These are phyloP conservation scores for Gymnocephalus cernua DNA, from an alignment of 2,113 vertebrate species.

Conservation along the genomic window DNA sequence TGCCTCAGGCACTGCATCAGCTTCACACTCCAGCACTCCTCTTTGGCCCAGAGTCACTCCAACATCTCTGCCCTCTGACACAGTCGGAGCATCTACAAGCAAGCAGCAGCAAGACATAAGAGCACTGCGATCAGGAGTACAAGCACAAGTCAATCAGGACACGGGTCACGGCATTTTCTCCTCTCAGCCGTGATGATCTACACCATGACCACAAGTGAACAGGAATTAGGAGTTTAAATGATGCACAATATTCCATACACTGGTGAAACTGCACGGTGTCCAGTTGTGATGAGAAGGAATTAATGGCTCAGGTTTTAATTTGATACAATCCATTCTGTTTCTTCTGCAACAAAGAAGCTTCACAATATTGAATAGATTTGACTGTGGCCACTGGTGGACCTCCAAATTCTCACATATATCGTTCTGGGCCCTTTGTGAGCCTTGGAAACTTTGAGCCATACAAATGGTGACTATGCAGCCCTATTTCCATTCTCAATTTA, in stretches of 20 bases:
- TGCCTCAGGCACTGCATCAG: constrained; percentile 91
- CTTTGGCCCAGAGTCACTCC: constrained; percentile 92
- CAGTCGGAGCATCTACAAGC: constrained; percentile 89
- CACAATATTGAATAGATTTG: background rate
- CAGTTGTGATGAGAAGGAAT: constrained; percentile 9
- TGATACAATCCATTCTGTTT: constrained; percentile 1
- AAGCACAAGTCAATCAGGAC: constrained; percentile 13
- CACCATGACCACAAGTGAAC: background rate
- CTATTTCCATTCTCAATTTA: background rate
- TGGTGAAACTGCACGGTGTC: background rate
- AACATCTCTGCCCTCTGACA: constrained; percentile 91
- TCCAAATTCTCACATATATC: background rate
- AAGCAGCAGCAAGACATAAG: constrained; percentile 30
- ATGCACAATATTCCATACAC: background rate
- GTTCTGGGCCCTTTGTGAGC: background rate
- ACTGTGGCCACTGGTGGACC: background rate
- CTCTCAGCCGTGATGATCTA: background rate
- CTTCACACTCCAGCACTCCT: constrained; percentile 93
- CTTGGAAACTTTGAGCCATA: background rate
- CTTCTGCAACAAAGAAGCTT: background rate
- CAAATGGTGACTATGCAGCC: background rate
- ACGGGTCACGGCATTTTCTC: background rate
- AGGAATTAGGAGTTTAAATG: constrained; percentile 18
- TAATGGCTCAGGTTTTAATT: background rate
- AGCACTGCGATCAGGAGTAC: constrained; percentile 17